Evolutionary conservation across 2,797 vertebrate species (phyloP).

Genomic region (Kryptolebias ocellatus): DNA sequence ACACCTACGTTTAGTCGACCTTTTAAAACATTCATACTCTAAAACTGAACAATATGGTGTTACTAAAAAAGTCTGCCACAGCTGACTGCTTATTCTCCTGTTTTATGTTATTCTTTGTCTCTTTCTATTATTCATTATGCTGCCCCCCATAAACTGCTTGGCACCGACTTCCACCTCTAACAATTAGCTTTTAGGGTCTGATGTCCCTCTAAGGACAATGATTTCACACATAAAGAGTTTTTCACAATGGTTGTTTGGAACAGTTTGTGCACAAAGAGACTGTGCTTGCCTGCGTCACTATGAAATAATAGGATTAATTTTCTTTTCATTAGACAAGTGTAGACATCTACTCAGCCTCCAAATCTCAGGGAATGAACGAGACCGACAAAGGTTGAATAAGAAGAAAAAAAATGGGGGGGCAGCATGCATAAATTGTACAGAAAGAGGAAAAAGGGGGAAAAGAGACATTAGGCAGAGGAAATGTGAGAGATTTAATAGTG

Average conservation of each 20-base stretch:
- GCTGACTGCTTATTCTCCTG: conserved; percentile 12
- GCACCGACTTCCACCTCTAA: conserved; percentile 36
- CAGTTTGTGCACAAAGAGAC: conserved; percentile 45
- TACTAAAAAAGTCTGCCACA: conserved; percentile 1
- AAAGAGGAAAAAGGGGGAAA: conserved; percentile 6
- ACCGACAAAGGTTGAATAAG: conserved; percentile 24
- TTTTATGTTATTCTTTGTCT: conserved; percentile 21
- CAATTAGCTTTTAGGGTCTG: conserved; percentile 41
- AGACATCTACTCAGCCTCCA: conserved; percentile 46
- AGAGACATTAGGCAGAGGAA: conserved; percentile 46
- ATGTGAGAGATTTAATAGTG: conserved; percentile 47
- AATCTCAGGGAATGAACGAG: conserved; percentile 36
- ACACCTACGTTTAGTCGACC: conserved; percentile 8
- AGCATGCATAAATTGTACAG: no score
- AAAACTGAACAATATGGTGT: conserved; percentile 19
- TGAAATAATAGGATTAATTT: conserved; percentile 70
- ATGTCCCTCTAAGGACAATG: conserved; percentile 22
- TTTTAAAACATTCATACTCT: conserved; percentile 10
- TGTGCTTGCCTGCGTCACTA: conserved; percentile 29
- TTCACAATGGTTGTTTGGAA: conserved; percentile 46
- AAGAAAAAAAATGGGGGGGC: conserved; percentile 7
- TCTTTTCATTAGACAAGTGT: conserved; percentile 57
- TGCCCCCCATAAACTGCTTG: conserved; percentile 14
- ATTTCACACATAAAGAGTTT: conserved; percentile 37
- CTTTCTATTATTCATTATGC: conserved; percentile 25